Conservation (phyloP, 2,113 vertebrate genomes). For the Typhlomys cinereus region DNA sequence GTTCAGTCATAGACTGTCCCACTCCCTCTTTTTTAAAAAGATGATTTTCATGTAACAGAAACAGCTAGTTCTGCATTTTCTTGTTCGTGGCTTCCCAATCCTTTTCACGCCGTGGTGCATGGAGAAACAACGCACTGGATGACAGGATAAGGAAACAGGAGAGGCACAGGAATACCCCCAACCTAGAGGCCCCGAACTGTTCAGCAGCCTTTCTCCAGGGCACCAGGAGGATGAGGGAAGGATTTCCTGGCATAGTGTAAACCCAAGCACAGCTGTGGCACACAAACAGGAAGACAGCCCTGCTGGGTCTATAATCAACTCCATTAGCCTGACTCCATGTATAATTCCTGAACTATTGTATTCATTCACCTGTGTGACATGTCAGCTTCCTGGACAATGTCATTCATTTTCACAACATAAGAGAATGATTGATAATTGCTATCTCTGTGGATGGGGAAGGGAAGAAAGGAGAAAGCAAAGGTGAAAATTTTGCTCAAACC, state of each 20-base stretch:
- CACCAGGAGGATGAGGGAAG: background rate
- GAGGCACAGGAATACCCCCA: background rate
- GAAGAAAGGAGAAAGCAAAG: background rate
- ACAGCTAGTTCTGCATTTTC: background rate
- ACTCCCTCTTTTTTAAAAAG: background rate
- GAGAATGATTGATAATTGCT: background rate
- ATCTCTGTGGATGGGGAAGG: rapidly evolving
- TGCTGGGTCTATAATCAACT: background rate
- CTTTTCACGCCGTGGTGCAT: background rate
- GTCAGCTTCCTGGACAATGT: background rate
- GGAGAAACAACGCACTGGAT: background rate
- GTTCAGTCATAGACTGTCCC: background rate
- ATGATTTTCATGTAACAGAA: background rate
- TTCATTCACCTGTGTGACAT: background rate
- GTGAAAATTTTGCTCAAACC: background rate
- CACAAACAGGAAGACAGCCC: background rate
- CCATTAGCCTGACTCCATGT: background rate
- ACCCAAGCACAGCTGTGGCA: background rate
- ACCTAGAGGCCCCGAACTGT: background rate
- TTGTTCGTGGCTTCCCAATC: background rate
- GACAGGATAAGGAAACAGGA: background rate
- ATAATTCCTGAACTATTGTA: background rate
- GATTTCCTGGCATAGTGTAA: background rate
- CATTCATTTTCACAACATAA: background rate
- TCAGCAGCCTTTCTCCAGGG: background rate